Evolutionary conservation across 2,888 invertebrate genomes (phyloP).

Genomic region (Athalia rosae): DNA sequence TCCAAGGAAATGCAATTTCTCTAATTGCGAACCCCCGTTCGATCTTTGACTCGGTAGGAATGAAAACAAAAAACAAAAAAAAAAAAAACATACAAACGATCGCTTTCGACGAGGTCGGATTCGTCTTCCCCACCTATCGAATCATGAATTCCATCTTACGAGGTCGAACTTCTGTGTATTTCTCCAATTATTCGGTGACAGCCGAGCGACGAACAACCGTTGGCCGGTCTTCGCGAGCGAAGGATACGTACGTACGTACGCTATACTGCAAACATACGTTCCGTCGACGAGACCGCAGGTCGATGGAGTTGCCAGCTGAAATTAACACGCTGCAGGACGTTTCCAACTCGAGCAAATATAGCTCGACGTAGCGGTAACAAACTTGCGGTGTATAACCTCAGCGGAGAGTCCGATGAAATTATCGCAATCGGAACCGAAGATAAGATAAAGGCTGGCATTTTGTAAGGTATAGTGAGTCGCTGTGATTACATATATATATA

Average conservation of each 20-base stretch:
- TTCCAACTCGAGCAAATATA: conserved; percentile 19
- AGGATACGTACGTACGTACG: background rate
- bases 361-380: conserved; percentile 27
- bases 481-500: no score
- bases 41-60: no score
- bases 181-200: conserved; percentile 16
- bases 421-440: conserved; percentile 3
- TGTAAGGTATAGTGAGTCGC: background rate
- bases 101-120: no score
- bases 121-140: no score
- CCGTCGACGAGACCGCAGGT: conserved; percentile 20
- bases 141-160: no score
- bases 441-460: no score
- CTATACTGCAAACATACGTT: background rate
- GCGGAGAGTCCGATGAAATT: conserved; percentile 7
- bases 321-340: conserved; percentile 30
- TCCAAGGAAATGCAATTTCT: conserved; percentile 37
- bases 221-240: conserved; percentile 1
- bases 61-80: no score
- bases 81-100: no score
- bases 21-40: background rate
- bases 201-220: background rate
- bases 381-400: conserved; percentile 6
- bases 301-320: conserved; percentile 32
- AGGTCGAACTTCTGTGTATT: no score